phyloP scores from a whole-genome alignment of 2,113 vertebrate genomes.

The Plectropomus leopardus region DNA sequence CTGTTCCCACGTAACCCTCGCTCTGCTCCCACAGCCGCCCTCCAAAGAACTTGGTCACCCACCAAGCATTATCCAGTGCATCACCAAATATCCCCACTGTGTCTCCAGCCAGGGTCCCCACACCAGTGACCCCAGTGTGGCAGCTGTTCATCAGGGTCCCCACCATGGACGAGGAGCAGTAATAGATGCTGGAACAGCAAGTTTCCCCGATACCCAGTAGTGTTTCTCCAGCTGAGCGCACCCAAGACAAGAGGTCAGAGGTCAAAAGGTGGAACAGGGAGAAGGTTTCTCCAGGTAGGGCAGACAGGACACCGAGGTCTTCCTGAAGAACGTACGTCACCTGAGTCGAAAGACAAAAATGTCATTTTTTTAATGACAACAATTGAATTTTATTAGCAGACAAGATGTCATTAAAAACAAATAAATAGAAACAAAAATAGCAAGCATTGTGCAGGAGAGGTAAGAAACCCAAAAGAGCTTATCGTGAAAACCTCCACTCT shows the following conservation, averaged over 20 bases:
- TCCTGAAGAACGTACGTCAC: constrained; percentile 80
- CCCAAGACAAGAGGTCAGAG: constrained; percentile 74
- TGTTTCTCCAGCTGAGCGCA: constrained; percentile 56
- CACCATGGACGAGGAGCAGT: constrained; percentile 71
- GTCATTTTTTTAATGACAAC: background rate
- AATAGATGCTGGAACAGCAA: constrained; percentile 59
- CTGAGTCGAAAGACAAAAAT: constrained; percentile 55
- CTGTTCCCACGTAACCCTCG: constrained; percentile 66
- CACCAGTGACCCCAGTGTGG: constrained; percentile 75
- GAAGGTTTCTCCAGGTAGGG: constrained; percentile 75
- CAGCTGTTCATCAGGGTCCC: constrained; percentile 73
- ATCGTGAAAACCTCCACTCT: too few relatives aligned
- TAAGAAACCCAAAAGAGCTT: too few relatives aligned
- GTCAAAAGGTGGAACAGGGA: constrained; percentile 75
- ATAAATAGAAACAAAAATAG: too few relatives aligned
- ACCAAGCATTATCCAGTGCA: constrained; percentile 73
- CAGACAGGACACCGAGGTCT: constrained; percentile 77
- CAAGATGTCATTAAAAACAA: too few relatives aligned
- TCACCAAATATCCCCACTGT: constrained; percentile 68
- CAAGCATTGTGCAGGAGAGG: too few relatives aligned
- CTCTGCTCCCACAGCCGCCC: constrained; percentile 66
- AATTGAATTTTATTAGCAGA: too few relatives aligned
- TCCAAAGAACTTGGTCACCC: constrained; percentile 71
- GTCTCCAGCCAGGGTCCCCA: constrained; percentile 78
- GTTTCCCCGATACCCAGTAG: constrained; percentile 61